phyloP scores from a whole-genome alignment of 2,113 vertebrate genomes.

The chimpanzee (Pan troglodytes) region NHGRI_mPanTro3-v2.1_pri NC_072420.2:40468501-40469000 shows the following conservation, averaged over 20 bases:
- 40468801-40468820: no score
- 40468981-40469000: neutral
- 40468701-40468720: neutral
- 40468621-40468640: neutral
- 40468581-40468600: neutral
- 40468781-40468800: neutral
- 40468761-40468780: neutral
- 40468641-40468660: neutral
- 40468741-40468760: neutral
- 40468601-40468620: neutral
- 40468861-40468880: neutral
- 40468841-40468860: fast-evolving
- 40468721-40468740: neutral
- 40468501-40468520: neutral
- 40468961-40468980: neutral
- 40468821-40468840: neutral
- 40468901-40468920: neutral
- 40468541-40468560: neutral
- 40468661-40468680: neutral
- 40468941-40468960: neutral
- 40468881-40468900: fast-evolving
- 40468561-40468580: no score
- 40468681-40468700: neutral
- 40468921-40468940: neutral
- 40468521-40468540: fast-evolving